Conservation (phyloP, 2,113 vertebrate species). For the Tachuris rubrigastra region DNA sequence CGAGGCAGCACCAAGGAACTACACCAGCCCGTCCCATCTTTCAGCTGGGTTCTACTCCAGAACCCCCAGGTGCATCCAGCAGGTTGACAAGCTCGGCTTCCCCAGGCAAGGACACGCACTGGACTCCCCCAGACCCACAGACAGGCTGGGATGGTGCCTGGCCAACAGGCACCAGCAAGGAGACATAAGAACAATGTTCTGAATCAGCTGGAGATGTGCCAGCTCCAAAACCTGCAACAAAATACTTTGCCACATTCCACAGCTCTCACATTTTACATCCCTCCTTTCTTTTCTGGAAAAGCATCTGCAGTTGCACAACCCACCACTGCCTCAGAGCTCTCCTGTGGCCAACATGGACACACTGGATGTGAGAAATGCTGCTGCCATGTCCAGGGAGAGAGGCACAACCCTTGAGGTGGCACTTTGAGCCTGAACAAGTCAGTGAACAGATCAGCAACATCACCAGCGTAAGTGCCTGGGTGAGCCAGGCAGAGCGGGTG, state of each 20-base stretch:
- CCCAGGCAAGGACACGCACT: fast-evolving
- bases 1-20: neutral
- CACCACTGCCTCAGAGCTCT: neutral
- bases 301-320: neutral
- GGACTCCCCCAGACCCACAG: neutral
- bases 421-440: neutral
- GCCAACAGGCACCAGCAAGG: neutral
- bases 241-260: neutral
- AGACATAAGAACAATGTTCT: fast-evolving
- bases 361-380: neutral
- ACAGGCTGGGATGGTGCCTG: neutral
- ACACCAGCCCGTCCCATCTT: fast-evolving
- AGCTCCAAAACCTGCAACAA: neutral
- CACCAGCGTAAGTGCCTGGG: fast-evolving
- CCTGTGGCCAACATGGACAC: neutral
- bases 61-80: fast-evolving
- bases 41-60: neutral
- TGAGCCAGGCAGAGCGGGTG: fast-evolving
- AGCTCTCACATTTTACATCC: neutral
- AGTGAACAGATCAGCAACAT: neutral
- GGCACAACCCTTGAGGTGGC: no score
- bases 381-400: neutral
- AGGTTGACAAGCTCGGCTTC: no score
- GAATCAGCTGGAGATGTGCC: neutral
- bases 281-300: neutral